These are phyloP conservation scores for Dendrolimus pini DNA, from an alignment of 2,888 invertebrate genomes.

Conservation along the genomic window DNA sequence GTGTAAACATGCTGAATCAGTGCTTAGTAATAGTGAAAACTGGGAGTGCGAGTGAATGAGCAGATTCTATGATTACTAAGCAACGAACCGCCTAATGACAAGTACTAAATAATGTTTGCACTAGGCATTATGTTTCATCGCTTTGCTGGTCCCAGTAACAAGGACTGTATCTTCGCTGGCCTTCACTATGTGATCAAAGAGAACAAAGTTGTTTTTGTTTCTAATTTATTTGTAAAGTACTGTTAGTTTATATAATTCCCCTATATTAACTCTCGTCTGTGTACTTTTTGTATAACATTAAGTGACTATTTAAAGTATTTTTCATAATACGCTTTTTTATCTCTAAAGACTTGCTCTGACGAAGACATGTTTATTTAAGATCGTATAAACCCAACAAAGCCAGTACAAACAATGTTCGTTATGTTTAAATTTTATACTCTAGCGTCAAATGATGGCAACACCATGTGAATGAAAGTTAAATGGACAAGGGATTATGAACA, in stretches of 20 bases:
- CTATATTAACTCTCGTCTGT: conserved; percentile 29
- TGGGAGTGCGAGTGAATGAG: conserved; percentile 13
- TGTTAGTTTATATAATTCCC: conserved; percentile 54
- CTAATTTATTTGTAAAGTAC: conserved; percentile 73
- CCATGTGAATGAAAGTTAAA: no score
- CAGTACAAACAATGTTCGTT: conserved; percentile 38
- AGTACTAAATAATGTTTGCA: not conserved
- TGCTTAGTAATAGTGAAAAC: no score
- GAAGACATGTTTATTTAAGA: conserved; percentile 25
- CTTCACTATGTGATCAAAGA: conserved; percentile 59
- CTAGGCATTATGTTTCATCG: conserved; percentile 2
- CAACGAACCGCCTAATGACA: not conserved
- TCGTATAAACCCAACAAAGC: conserved; percentile 57
- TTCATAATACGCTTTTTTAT: conserved; percentile 30
- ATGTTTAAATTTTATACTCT: conserved; percentile 8
- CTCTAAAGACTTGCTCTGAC: conserved; percentile 24
- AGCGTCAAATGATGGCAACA: no score
- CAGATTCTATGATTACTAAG: not conserved
- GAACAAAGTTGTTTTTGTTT: conserved; percentile 75
- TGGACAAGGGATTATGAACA: no score
- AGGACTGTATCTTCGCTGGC: conserved; percentile 31
- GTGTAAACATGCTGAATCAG: no score
- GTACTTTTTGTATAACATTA: conserved; percentile 34
- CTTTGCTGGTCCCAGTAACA: conserved; percentile 3
- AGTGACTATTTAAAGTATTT: conserved; percentile 33